phyloP scores from a whole-genome alignment of 2,888 invertebrate species.

The Formica aserva region DNA sequence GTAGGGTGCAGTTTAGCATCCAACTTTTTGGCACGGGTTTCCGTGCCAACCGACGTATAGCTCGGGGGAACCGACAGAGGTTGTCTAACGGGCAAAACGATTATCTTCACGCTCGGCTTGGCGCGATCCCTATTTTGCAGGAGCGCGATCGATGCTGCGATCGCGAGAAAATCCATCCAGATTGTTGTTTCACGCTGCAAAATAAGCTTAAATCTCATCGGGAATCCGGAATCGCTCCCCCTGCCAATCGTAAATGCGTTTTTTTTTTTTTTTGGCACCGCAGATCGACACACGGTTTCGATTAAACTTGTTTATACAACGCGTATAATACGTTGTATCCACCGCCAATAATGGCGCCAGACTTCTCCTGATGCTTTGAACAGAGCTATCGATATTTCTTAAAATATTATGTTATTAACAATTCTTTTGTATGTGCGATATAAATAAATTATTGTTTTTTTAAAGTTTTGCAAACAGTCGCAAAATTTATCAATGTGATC shows the following conservation, averaged over 20 bases:
- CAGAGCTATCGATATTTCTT: background rate
- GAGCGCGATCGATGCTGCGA: conserved; percentile 65
- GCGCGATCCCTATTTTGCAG: conserved; percentile 67
- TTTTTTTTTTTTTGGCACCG: background rate
- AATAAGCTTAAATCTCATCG: conserved; percentile 12
- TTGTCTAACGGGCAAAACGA: conserved; percentile 74
- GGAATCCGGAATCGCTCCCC: background rate
- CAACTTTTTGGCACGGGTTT: conserved; percentile 50
- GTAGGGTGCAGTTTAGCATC: conserved; percentile 43
- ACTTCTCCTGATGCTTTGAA: background rate
- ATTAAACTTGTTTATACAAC: background rate
- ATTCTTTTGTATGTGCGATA: background rate
- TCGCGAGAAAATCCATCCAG: conserved; percentile 27
- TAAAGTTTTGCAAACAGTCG: background rate
- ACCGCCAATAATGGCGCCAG: background rate
- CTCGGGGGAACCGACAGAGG: conserved; percentile 39
- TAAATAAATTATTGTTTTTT: background rate
- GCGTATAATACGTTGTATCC: too few species aligned
- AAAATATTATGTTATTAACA: background rate
- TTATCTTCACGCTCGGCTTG: conserved; percentile 75
- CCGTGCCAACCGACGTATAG: conserved; percentile 30
- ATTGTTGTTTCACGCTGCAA: conserved; percentile 8
- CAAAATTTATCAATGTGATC: background rate
- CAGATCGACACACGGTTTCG: background rate
- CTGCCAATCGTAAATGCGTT: background rate